Evolutionary conservation across 92 coral and sea anemone species (phyloP).

Genomic region (Palythoa heliodiscus): DNA sequence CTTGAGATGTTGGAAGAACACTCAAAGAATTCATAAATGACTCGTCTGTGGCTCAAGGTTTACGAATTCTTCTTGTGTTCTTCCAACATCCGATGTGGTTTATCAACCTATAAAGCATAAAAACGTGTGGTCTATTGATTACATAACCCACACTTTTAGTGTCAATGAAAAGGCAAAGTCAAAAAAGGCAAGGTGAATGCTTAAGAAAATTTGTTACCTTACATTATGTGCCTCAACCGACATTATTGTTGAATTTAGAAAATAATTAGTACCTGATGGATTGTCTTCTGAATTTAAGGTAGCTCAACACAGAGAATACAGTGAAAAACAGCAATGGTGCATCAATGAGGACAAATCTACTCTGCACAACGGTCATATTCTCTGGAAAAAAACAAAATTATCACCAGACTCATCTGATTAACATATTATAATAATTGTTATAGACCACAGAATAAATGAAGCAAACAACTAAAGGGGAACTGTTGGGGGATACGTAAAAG

Average conservation of each 20-base stretch:
- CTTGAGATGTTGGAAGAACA: too few relatives aligned
- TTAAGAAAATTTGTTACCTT: too few relatives aligned
- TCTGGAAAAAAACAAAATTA: slow-evolving; percentile 49
- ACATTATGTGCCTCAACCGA: background rate
- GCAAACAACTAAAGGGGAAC: background rate
- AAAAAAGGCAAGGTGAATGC: too few relatives aligned
- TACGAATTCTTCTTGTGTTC: too few relatives aligned
- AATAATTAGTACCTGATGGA: slow-evolving; percentile 55
- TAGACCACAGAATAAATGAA: background rate
- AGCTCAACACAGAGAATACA: slow-evolving; percentile 77
- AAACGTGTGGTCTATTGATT: too few relatives aligned
- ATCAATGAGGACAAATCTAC: slow-evolving; percentile 88
- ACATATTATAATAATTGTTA: background rate
- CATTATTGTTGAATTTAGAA: background rate
- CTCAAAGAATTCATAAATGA: too few relatives aligned
- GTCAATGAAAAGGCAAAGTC: too few relatives aligned
- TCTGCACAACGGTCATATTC: slow-evolving; percentile 90
- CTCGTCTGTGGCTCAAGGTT: too few relatives aligned
- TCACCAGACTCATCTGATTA: background rate
- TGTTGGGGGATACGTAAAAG: background rate
- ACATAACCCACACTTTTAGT: too few relatives aligned
- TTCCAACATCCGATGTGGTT: too few relatives aligned
- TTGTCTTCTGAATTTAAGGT: slow-evolving; percentile 76
- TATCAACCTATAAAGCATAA: too few relatives aligned
- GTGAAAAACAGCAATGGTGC: slow-evolving; percentile 82